phyloP scores from a whole-genome alignment of 2,888 invertebrate species.

The Aporophyla lueneburgensis region DNA sequence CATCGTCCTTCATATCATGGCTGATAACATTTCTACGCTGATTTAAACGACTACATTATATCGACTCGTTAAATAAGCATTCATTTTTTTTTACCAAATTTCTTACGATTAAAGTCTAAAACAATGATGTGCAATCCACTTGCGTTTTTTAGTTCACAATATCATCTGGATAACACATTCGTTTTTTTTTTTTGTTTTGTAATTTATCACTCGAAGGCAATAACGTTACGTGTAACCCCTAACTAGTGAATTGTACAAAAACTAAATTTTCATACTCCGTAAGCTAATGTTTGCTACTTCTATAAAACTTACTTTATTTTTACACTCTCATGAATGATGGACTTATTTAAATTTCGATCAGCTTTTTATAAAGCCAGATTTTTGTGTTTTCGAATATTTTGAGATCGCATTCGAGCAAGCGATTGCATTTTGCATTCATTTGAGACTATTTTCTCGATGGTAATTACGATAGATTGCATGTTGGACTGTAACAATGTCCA shows the following conservation, averaged over 20 bases:
- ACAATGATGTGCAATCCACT: constrained; percentile 69
- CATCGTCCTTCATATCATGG: constrained; percentile 57
- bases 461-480: constrained; percentile 39
- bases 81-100: constrained; percentile 70
- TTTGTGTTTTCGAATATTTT: constrained; percentile 29
- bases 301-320: constrained; percentile 85
- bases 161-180: constrained; percentile 62
- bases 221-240: constrained; percentile 78
- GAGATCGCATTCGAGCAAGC: constrained; percentile 46
- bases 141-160: constrained; percentile 68
- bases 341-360: constrained; percentile 48
- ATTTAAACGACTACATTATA: constrained; percentile 76
- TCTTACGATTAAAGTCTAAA: constrained; percentile 67
- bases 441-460: constrained; percentile 37
- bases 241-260: constrained; percentile 89
- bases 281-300: constrained; percentile 82
- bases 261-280: constrained; percentile 84
- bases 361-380: constrained; percentile 38
- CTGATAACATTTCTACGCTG: constrained; percentile 71
- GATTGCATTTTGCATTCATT: constrained; percentile 24
- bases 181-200: constrained; percentile 59
- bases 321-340: constrained; percentile 77
- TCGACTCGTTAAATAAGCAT: constrained; percentile 76
- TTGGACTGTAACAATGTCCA: constrained; percentile 21
- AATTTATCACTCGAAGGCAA: constrained; percentile 72